Base-by-base conservation (phyloP, 2,888 invertebrate species). In the Clunio marinus region DNA sequence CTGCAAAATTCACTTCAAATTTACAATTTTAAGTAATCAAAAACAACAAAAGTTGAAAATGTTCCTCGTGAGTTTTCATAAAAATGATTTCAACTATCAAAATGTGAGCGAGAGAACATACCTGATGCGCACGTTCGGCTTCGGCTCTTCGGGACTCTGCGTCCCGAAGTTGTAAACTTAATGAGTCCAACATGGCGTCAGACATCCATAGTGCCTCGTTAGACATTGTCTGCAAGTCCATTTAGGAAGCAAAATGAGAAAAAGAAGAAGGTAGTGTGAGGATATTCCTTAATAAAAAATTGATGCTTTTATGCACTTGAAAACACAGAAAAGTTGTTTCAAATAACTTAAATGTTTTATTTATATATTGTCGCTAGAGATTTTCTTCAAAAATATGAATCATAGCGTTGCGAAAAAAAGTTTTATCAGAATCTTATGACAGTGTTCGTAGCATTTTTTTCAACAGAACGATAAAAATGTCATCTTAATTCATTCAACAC, bases 111-210 rank as follows among this genome's bases (percentile, higher is more conserved):
- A 24, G 13, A 41, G n/a, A 37, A 70, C 75, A 75, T 72, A 79
- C 79, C 74, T 78, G 84, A 79, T 89, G 90, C 73, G 89, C 86
- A 71, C 88, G 84, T 80, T 89, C 89, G 72, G 89, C 84, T 75
- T 90, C 90, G 17, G 87, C 84, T 71, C 89, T 84, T 71, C 88
- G 85, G 73, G 87, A 84, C 80, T 90, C 90, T 70, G 90, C 88
- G 74, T 90, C 89, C 74, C 89, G 86, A 80, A 91, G 83, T 77
- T 90, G 86, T 81, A 88, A 80, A 74, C 87, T 85, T 75, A 88
- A 79, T 73, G 82, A 77, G 76, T 84, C 84, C 79, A 84, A 76
- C 77, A 80, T 80, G 74, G 75, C 75, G 72, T 78, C 77, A 70
- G 71, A 69, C 70, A 70, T 71, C 68, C 69, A 69, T 69, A 70